Percentiles rank a stretch among this genome's conserved stretches.
Conservation (phyloP, 2,888 invertebrate species). For the Lochmaea crataegi region DNA sequence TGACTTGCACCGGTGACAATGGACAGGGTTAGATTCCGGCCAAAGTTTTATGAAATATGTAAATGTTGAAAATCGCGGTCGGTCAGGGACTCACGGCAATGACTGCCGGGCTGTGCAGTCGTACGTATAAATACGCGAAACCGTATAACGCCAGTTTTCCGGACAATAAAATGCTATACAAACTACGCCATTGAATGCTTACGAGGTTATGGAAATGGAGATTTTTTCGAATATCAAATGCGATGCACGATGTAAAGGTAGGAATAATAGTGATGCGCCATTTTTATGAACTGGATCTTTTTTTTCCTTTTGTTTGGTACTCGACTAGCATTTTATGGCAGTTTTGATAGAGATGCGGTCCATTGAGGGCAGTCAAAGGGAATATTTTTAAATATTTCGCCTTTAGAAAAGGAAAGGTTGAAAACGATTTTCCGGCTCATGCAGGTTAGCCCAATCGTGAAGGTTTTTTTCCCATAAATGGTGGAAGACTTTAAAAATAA, state of each 20-base stretch:
- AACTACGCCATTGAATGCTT: slow-evolving; percentile 60
- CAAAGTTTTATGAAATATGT: slow-evolving; percentile 64
- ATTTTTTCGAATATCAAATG: slow-evolving; percentile 36
- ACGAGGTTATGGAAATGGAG: slow-evolving; percentile 62
- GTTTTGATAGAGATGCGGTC: slow-evolving; percentile 23
- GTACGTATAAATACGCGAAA: slow-evolving; percentile 57
- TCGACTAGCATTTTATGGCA: slow-evolving; percentile 24
- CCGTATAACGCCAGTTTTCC: slow-evolving; percentile 62
- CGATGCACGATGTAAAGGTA: slow-evolving; percentile 19
- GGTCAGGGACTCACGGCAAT: slow-evolving; percentile 49
- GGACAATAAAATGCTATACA: slow-evolving; percentile 62
- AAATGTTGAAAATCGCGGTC: slow-evolving; percentile 59
- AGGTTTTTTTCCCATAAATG: no score
- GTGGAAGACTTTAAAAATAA: no score
- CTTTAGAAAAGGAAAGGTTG: not conserved
- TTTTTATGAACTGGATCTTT: slow-evolving; percentile 25
- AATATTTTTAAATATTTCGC: slow-evolving; percentile 20
- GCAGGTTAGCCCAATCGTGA: no score
- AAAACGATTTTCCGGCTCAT: not conserved
- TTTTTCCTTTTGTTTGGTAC: slow-evolving; percentile 20
- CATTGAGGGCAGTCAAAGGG: slow-evolving; percentile 18
- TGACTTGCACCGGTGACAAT: slow-evolving; percentile 39
- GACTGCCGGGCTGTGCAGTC: slow-evolving; percentile 50
- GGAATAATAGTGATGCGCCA: slow-evolving; percentile 29
- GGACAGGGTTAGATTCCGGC: slow-evolving; percentile 54